Evolutionary conservation across 2,797 vertebrate species (phyloP), one percentile per base, ranked within the genome.

Genomic region (Tangara arthus): DNA sequence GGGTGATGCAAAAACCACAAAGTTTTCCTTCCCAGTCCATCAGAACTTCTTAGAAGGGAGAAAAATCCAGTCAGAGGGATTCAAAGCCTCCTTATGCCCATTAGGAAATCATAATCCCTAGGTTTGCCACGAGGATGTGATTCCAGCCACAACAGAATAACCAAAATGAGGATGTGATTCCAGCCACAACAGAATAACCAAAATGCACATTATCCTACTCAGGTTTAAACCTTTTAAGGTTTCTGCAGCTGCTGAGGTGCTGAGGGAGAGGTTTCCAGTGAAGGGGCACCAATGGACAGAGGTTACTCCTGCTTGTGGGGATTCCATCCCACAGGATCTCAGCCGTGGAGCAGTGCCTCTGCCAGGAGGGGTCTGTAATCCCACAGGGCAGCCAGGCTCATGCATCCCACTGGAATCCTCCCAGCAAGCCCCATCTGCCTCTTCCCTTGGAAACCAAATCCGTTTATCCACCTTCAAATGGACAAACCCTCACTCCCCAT

Each of bases 61-160:
- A 47, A 53, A 53, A 42, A 71, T 4, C 7, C 2, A 16, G 16
- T 0, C 50, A 23, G 79, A 59, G 39, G 0, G 55, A 55, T 8
- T 20, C 2, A 77, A 80, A 59, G 6, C 47, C 52, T 77, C 78
- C 32, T 1, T 0, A 2, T 14, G 12, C 8, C 14, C 34, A 1
- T 4, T 0, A 27, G 46, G n/a, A 71, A 69, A 53, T 3, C 65
- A 26, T 2, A 66, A 82, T 2, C 42, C 12, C 34, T 2, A 12
- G 4, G 2, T 61, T 1, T 57, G 53, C 50, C 34, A 50, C 0
- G 32, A 26, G 27, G 55, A 42, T 0, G 3, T 0, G 26, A 41
- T 12, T 42, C 32, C 83, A 87, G 34, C 12, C 50, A 4, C 4
- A 71, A 37, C 6, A 57, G 18, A 80, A 72, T 7, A 2, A 44